Percentiles rank a stretch among this genome's conserved stretches.
These are phyloP conservation scores for Drosophila insularis DNA, from an alignment of 1,140 invertebrate species.

Conservation along the genomic window DNA sequence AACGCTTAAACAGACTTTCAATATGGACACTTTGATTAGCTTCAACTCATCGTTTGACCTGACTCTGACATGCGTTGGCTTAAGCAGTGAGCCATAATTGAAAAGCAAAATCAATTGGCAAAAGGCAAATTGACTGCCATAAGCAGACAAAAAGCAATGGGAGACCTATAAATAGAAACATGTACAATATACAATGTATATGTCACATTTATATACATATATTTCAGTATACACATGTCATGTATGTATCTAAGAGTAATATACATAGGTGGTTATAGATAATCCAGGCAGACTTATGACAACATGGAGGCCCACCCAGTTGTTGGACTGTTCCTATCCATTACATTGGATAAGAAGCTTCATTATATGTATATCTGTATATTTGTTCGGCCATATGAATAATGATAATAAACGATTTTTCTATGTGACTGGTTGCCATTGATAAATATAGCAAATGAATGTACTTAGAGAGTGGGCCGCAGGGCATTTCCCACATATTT, in stretches of 20 bases:
- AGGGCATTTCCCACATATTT: constrained; percentile 1
- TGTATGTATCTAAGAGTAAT: constrained; percentile 8
- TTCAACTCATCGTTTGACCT: constrained; percentile 28
- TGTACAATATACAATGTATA: neutral
- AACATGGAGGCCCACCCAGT: neutral
- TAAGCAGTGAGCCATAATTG: constrained; percentile 61
- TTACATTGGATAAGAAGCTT: constrained; percentile 35
- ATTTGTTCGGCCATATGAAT: constrained; percentile 33
- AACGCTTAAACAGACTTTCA: constrained; percentile 48
- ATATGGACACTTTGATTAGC: constrained; percentile 58
- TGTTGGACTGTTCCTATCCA: constrained; percentile 1
- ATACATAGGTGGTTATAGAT: constrained; percentile 2
- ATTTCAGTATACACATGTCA: constrained; percentile 7
- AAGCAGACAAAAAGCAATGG: constrained; percentile 49
- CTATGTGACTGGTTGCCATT: constrained; percentile 23
- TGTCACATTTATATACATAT: constrained; percentile 6
- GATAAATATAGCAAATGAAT: constrained; percentile 55
- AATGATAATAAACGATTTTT: constrained; percentile 54
- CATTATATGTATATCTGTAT: constrained; percentile 37
- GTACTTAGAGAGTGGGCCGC: constrained; percentile 22
- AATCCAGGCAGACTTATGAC: constrained; percentile 3
- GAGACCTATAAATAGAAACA: constrained; percentile 45
- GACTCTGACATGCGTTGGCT: constrained; percentile 50
- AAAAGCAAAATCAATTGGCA: constrained; percentile 60
- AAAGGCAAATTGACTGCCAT: constrained; percentile 53